Percentiles rank a stretch among this genome's conserved stretches.
phyloP scores from a whole-genome alignment of 2,888 invertebrate genomes.

The Glyphotaelius pellucidus region DNA sequence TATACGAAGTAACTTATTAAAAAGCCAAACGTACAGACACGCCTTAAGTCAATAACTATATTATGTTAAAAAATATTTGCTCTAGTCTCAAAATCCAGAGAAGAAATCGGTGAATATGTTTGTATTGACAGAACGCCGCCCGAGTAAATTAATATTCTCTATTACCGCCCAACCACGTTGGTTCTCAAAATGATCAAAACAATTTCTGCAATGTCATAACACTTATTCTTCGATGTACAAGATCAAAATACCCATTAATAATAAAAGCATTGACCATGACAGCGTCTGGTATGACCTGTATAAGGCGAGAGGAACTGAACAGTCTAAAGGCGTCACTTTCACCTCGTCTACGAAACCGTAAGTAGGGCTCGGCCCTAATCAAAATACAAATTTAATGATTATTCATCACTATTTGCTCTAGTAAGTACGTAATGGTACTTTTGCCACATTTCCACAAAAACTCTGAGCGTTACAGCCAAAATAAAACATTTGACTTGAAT shows the following conservation, averaged over 20 bases:
- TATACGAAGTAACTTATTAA: no score
- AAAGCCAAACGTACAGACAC: no score
- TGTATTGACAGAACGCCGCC: no score
- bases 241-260: neutral
- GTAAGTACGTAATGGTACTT: neutral
- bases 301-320: neutral
- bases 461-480: neutral
- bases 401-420: neutral
- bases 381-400: neutral
- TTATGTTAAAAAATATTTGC: no score
- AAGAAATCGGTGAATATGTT: no score
- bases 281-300: neutral
- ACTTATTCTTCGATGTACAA: neutral
- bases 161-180: neutral
- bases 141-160: neutral
- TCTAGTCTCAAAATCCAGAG: no score
- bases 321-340: neutral
- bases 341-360: neutral
- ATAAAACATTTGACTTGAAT: neutral
- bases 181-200: neutral
- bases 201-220: neutral
- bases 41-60: no score
- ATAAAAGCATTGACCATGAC: conserved; percentile 2
- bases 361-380: neutral
- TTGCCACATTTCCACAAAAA: neutral